Base-by-base conservation (phyloP, 2,113 vertebrate species). In the Oncorhynchus keta region DNA sequence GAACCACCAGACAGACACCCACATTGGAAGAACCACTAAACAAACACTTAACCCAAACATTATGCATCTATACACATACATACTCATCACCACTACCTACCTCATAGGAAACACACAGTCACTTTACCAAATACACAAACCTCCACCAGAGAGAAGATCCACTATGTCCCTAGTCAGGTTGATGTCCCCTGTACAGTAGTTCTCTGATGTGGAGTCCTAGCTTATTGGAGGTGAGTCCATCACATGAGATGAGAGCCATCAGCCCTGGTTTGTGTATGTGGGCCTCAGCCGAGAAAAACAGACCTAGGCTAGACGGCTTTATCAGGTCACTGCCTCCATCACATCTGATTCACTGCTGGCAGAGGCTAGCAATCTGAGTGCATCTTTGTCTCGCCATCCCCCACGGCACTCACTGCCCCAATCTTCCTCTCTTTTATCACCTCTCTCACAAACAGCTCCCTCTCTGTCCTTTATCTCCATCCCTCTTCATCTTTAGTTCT, bases 281-380 rank as follows among this genome's bases (percentile, higher is more conserved):
- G n/a, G 51, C 16, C n/a, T 61, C 30, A 73, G 12, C 51, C 18
- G 51, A 57, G 49, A 72, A 1, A 55, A 55, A 45, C 18, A 5
- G 13, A 59, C 14, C 11, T 24, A 28, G 32, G 9, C 22, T 20
- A 32, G 51, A 3, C 32, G 2, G 39, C 39, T 45, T 45, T 45
- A 66, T 75, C 3, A 49, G 62, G 64, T 67, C 64, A 67, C 39
- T 67, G 62, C 73, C 73, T 75, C 26, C 12, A 18, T 48, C 14
- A 4, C 24, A 62, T 73, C 55, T 9, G 28, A 16, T 61, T 55
- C 48, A 72, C 22, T 59, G 32, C 65, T 5, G 57, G 71, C 57
- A 35, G 28, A 61, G 8, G 39, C 64, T 45, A 26, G 22, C 48
- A 28, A 30, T 75, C 22, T 66, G 39, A 59, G 39, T 75, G n/a